A percentile compares a stretch with the other conserved stretches of the same genome.
These are phyloP conservation scores for Ylistrum balloti DNA, from an alignment of 1,140 invertebrate species.

Conservation along the genomic window DNA sequence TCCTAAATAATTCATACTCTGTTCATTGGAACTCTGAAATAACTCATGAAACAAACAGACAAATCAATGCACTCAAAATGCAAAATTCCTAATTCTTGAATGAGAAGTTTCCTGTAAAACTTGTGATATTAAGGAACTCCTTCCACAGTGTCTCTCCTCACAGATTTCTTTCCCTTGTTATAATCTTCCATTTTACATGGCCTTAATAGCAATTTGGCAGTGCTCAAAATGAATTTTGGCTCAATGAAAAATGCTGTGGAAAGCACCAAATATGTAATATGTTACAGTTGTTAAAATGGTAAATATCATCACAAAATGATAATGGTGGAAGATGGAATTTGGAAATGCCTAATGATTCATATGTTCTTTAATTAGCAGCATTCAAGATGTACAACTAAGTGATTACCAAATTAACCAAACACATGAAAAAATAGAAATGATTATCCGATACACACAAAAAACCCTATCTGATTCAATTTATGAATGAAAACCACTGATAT, in stretches of 20 bases:
- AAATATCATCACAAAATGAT: too few species aligned
- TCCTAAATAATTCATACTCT: too few species aligned
- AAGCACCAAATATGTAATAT: neutral
- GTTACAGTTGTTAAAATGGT: neutral
- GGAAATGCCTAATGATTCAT: neutral
- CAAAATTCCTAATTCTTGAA: too few species aligned
- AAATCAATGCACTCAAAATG: too few species aligned
- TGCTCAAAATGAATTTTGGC: neutral
- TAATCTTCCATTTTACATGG: neutral
- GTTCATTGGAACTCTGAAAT: too few species aligned
- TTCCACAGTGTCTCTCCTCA: too few species aligned
- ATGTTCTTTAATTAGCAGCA: neutral
- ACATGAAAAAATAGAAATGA: constrained; percentile 29
- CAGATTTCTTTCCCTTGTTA: too few species aligned
- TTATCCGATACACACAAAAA: neutral
- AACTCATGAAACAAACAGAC: too few species aligned
- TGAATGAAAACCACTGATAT: constrained; percentile 25
- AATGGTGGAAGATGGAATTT: too few species aligned
- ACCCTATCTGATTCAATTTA: neutral
- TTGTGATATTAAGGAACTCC: too few species aligned
- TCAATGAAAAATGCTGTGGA: neutral
- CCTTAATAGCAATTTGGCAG: neutral
- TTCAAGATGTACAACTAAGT: neutral
- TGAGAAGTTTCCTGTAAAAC: too few species aligned
- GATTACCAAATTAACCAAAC: neutral